These are phyloP conservation scores for Eunapius fragilis DNA, from an alignment of 37 sponge, comb jelly and placozoan genomes.

Conservation along the genomic window DNA sequence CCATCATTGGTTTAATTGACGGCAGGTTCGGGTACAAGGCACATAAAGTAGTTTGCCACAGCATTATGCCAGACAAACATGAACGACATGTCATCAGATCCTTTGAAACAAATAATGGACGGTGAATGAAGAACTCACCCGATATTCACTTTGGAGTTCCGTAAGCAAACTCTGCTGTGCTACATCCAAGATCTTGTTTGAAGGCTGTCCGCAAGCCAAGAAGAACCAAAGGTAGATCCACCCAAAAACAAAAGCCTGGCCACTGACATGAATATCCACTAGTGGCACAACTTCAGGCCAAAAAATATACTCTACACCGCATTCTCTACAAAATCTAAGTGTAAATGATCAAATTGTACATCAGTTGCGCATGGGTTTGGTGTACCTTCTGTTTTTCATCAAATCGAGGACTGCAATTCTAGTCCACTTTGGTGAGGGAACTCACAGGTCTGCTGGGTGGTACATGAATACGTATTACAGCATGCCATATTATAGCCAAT, in stretches of 20 bases:
- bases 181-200: slow-evolving; percentile 45
- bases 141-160: slow-evolving; percentile 33
- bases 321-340: slow-evolving; percentile 65
- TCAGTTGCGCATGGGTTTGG: too few species aligned
- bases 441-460: too few species aligned
- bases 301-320: slow-evolving; percentile 54
- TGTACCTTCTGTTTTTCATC: too few species aligned
- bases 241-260: slow-evolving; percentile 19
- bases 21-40: too few species aligned
- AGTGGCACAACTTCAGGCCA: slow-evolving; percentile 51
- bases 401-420: too few species aligned
- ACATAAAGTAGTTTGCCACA: slow-evolving; percentile 8
- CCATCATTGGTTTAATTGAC: too few species aligned
- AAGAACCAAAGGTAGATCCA: slow-evolving; percentile 47
- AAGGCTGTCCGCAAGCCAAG: slow-evolving; percentile 33
- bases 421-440: too few species aligned
- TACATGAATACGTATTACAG: too few species aligned
- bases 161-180: slow-evolving; percentile 39
- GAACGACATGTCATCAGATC: slow-evolving; percentile 14
- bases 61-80: slow-evolving; percentile 42
- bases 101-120: background rate
- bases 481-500: too few species aligned
- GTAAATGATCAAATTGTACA: slow-evolving; percentile 47
- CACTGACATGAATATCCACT: slow-evolving; percentile 19
- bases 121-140: slow-evolving; percentile 36